phyloP scores from a whole-genome alignment of 2,113 vertebrate species.

The Rhynchomys soricoides region DNA sequence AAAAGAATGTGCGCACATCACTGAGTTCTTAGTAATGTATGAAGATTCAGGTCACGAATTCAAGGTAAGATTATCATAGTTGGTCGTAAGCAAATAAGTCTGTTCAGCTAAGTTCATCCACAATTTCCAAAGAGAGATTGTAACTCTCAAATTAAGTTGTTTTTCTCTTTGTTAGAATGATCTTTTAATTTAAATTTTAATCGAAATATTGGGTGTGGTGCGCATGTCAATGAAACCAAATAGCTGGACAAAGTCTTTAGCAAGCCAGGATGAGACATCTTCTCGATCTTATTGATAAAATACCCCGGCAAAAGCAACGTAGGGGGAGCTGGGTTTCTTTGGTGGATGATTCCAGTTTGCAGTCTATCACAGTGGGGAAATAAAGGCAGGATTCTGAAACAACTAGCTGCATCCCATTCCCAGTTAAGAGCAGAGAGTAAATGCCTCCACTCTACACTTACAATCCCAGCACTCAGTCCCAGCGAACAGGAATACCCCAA shows the following conservation, averaged over 20 bases:
- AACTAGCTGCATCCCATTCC: not conserved
- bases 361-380: not conserved
- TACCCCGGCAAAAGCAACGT: not conserved
- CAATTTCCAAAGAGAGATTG: not conserved
- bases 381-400: not conserved
- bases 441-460: not conserved
- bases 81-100: conserved; percentile 30
- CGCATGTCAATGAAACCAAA: not conserved
- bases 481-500: not conserved
- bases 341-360: not conserved
- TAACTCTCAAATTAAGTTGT: not conserved
- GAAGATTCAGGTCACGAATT: not conserved
- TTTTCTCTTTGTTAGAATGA: not conserved
- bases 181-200: conserved; percentile 32
- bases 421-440: not conserved
- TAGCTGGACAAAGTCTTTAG: not conserved
- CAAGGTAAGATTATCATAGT: conserved; percentile 1
- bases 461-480: not conserved
- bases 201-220: not conserved
- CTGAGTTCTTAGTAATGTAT: not conserved
- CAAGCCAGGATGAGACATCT: not conserved
- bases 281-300: not conserved
- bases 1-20: not conserved
- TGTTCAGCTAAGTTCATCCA: not conserved
- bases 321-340: not conserved